A percentile compares a stretch with the other conserved stretches of the same genome.
Conservation (phyloP, 30 jellyfish, hydroid and myxozoan genomes). For the Aurelia coerulea region DNA sequence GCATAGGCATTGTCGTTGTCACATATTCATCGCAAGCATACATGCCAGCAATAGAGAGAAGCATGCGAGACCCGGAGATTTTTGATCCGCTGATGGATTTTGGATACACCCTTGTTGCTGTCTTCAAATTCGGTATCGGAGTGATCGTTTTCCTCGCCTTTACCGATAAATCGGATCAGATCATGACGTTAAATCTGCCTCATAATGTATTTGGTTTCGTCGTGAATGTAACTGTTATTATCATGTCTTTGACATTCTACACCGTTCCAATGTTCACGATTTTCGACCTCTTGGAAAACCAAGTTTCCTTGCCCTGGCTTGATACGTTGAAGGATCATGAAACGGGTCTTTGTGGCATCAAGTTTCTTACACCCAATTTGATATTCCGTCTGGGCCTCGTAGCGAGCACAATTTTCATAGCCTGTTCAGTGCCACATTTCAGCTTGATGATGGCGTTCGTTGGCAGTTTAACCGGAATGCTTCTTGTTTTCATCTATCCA, state of each 20-base stretch:
- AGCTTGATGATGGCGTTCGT: slow-evolving; percentile 97
- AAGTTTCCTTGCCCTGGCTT: slow-evolving; percentile 66
- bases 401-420: slow-evolving; percentile 68
- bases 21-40: slow-evolving; percentile 96
- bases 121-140: slow-evolving; percentile 93
- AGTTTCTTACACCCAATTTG: slow-evolving; percentile 78
- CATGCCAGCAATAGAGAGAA: slow-evolving; percentile 95
- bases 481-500: slow-evolving; percentile 85
- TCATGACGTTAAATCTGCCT: slow-evolving; percentile 93
- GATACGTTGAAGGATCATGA: slow-evolving; percentile 75
- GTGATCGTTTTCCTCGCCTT: slow-evolving; percentile 92
- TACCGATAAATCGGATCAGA: slow-evolving; percentile 88
- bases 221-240: slow-evolving; percentile 83
- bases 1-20: slow-evolving; percentile 92
- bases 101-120: slow-evolving; percentile 92
- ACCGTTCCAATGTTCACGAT: slow-evolving; percentile 95
- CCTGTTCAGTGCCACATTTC: slow-evolving; percentile 91
- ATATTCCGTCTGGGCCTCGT: slow-evolving; percentile 78
- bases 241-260: slow-evolving; percentile 87
- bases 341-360: slow-evolving; percentile 55
- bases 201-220: slow-evolving; percentile 69
- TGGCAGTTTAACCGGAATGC: slow-evolving; percentile 91
- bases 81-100: slow-evolving; percentile 96
- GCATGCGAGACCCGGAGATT: slow-evolving; percentile 96
- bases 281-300: slow-evolving; percentile 93